Evolutionary conservation across 2,797 vertebrate genomes (phyloP).

Genomic region (Propithecus deckenii): DNA sequence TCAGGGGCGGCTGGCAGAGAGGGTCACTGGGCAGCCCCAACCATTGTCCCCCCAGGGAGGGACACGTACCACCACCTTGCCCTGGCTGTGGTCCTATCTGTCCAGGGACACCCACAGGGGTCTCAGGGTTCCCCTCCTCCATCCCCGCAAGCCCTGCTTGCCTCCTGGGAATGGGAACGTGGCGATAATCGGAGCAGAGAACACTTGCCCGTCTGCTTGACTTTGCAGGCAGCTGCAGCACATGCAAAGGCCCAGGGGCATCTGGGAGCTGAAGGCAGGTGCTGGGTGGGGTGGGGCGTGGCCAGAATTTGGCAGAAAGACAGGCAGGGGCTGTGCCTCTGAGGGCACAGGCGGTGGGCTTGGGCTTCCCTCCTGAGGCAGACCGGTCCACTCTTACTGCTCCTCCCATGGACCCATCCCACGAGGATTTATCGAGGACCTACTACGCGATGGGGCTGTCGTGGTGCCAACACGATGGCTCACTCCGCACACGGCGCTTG

Average conservation of each 20-base stretch:
- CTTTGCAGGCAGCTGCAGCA: background rate
- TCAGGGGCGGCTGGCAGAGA: background rate
- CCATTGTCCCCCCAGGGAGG: fast-evolving
- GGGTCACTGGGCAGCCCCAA: background rate
- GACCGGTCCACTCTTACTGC: background rate
- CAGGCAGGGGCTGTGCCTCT: background rate
- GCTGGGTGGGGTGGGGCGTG: fast-evolving
- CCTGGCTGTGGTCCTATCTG: background rate
- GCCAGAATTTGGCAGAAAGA: no score
- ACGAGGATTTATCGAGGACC: background rate
- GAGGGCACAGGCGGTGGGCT: fast-evolving
- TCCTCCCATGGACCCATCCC: fast-evolving
- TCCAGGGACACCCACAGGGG: background rate
- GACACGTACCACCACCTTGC: no score
- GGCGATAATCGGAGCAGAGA: background rate
- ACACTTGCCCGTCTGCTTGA: fast-evolving
- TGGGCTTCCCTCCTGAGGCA: no score
- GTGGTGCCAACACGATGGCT: fast-evolving
- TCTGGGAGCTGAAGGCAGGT: background rate
- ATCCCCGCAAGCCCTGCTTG: background rate
- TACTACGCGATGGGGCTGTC: fast-evolving
- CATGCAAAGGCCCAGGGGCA: background rate
- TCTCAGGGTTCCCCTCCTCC: background rate
- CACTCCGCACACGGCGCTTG: fast-evolving
- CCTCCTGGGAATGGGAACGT: fast-evolving